These are phyloP conservation scores for Peromyscus eremicus DNA, from an alignment of 2,797 vertebrate species.

Conservation along the genomic window DNA sequence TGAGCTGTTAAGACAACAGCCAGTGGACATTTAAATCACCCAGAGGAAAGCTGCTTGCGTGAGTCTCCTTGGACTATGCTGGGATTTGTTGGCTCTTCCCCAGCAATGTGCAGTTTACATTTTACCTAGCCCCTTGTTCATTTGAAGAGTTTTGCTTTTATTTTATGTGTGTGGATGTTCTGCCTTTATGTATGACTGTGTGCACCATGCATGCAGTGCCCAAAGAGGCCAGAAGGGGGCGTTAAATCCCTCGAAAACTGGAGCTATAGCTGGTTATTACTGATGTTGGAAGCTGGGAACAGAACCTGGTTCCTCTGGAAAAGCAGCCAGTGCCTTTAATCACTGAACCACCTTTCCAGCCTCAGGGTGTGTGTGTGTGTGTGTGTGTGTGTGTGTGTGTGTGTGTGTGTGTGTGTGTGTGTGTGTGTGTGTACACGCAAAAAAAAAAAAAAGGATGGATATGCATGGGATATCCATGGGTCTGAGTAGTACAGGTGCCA, in stretches of 20 bases:
- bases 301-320: neutral
- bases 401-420: too few relatives aligned
- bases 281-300: neutral
- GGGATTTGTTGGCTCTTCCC: neutral
- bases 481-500: neutral
- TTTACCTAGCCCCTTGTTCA: neutral
- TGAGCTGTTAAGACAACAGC: neutral
- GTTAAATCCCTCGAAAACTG: neutral
- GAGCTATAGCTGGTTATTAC: neutral
- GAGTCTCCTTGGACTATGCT: neutral
- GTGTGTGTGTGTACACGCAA: too few relatives aligned
- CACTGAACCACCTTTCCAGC: neutral
- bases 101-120: neutral
- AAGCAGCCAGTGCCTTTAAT: neutral
- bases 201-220: neutral
- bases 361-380: neutral
- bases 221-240: neutral
- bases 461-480: neutral
- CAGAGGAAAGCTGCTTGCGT: neutral
- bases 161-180: neutral
- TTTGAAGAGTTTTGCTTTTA: neutral
- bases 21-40: neutral
- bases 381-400: neutral
- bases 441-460: neutral
- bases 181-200: neutral